Evolutionary conservation across 37 sponge, comb jelly and placozoan species (phyloP), one percentile per base, ranked within the genome.

Genomic region (Cliona cf. orientalis): DNA sequence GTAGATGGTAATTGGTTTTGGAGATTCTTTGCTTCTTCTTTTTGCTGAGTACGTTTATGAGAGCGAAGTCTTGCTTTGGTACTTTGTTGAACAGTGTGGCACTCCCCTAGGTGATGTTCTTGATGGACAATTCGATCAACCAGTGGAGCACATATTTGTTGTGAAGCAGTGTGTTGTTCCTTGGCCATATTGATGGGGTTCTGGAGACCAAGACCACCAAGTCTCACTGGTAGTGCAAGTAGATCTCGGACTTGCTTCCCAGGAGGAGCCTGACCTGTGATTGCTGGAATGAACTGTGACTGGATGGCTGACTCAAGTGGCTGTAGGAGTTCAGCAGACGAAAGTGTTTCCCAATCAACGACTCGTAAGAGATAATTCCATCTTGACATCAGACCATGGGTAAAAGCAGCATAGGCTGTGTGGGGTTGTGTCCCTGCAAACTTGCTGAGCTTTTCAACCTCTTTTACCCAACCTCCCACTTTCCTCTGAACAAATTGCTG

Each of bases 351-450:
- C 46, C 45, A 25, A 6, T 19, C 11, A 34, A 19, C 55, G 25
- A 31, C 35, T 29, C 58, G 22, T 23, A 6, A 29, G 19, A 67
- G 68, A 5, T 35, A 67, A 34, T 28, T 67, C 39, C 35, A 29
- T 21, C 19, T 67, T 28, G 11, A 35, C 2, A 7, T 21, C 7
- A 67, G 39, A 21, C 68, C 68, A 34, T 67, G 68, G 39, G 36
- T 67, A 40, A 67, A 67, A 11, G 74, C 74, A 38, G 62, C 19
- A 72, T 58, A 82, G 31, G 83, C 74, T 36, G n/a, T n/a, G n/a
- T n/a, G n/a, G n/a, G n/a, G n/a, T n/a, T n/a, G n/a, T n/a, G 6
- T 29, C 25, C 41, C 45, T 42, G 74, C 74, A 58, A 82, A n/a
- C 29, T 58, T 69, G n/a, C 38, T 33, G 35, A 67, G 68, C 68